Base-by-base conservation (phyloP, 1,140 invertebrate genomes). In the Drosophila bocki region DNA sequence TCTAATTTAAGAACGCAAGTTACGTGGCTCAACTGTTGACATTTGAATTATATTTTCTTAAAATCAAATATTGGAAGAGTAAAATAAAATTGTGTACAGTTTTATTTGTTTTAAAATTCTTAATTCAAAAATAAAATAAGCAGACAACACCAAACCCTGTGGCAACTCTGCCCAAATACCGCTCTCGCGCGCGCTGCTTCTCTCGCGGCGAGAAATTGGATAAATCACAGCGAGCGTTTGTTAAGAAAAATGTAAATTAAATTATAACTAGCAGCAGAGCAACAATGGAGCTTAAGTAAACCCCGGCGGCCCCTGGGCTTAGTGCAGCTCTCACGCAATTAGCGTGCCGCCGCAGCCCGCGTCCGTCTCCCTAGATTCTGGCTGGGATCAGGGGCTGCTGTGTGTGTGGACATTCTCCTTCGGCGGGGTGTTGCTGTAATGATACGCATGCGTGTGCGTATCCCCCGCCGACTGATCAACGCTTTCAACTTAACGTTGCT, bases 221-320 rank as follows among this genome's bases (percentile, higher is more conserved):
- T 78, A 71, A 70, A 64, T 56, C 64, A 45, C 41, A 44, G 41
- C 39, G 56, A 67, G 57, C 75, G 48, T 61, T 77, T 68, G 75
- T 70, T 70, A 69, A 84, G 84, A 78, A 86, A 87, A 79, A 83
- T 87, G 72, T 80, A 87, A 88, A 87, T 88, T 87, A 84, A 87
- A 87, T 88, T 90, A 88, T 84, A 84, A 90, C 84, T 90, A 84
- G 84, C 48, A 29, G 63, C 64, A 59, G 53, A 56, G 35, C 84
- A 87, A 87, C 84, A 87, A 87, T 78, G 77, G 80, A 56, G 67
- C 72, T 71, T 78, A 84, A 80, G 84, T 78, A 64, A 80, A 71
- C 44, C 61, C 64, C 68, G 41, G 68, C 64, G 41, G 72, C 85
- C 58, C 68, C 67, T 64, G 53, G n/a, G 75, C 76, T 63, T 63